Evolutionary conservation across 2,113 vertebrate genomes (phyloP), one percentile per base, ranked within the genome.

Genomic region (Ovis canadensis): DNA sequence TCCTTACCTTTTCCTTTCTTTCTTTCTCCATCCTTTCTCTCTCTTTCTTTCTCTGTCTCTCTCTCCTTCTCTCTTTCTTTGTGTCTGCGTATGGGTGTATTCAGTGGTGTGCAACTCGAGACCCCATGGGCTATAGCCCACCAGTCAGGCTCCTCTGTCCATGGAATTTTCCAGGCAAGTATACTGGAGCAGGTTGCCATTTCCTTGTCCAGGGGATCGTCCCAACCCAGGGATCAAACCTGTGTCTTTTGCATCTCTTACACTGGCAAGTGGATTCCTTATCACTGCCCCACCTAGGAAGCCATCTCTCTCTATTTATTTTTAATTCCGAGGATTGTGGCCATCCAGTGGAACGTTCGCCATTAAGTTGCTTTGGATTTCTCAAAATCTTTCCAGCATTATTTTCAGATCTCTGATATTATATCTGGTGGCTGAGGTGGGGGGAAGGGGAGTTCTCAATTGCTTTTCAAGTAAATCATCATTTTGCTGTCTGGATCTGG

Each of bases 321-420:
- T 91, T 27, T 64, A 67, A 83, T 90, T 87, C 40, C 15, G 14
- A 74, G 19, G 25, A 84, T 21, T 77, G 10, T 50, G 25, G 29
- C 1, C 23, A 86, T 71, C 31, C 50, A 78, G 15, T 64, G 74
- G 14, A 81, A 88, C 6, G 23, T 14, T 84, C 23, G 27, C 12
- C 52, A 59, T 27, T 60, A 0, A 7, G 1, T 80, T 67, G 19
- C 31, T 55, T 91, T 27, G 62, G 21, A 67, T 52, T 88, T 52
- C 48, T 12, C 4, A 3, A 40, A 64, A 74, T 54, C 25, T 33
- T 59, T n/a, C 3, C 25, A 91, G 8, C 27, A 15, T 67, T 88
- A 85, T 71, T 84, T 84, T 84, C 29, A 88, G 43, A 85, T 2
- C 15, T 88, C 77, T 92, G 50, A 45, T 40, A 89, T 27, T 77